Percentiles rank a stretch among this genome's conserved stretches.
Evolutionary conservation across 2,888 invertebrate genomes (phyloP).

Genomic region (Andrena chrysosceles): DNA sequence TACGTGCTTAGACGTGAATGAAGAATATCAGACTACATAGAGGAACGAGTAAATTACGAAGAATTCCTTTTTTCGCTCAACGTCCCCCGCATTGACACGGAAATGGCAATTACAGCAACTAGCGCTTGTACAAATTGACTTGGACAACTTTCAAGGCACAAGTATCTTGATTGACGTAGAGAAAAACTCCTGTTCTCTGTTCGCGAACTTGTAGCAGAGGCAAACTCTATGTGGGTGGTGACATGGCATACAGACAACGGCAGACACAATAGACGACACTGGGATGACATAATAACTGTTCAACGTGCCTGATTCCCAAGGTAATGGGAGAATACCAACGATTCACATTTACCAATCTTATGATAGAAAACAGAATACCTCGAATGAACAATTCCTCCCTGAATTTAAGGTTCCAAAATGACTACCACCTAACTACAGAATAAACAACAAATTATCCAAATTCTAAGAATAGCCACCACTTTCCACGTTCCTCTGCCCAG

Average conservation of each 20-base stretch:
- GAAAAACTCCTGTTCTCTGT: slow-evolving; percentile 3
- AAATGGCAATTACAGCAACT: not conserved
- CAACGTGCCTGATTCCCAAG: not conserved
- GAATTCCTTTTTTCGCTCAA: no score
- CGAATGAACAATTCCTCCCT: not conserved
- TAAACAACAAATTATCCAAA: no score
- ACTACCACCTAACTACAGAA: not conserved
- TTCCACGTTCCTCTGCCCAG: no score
- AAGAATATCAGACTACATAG: not conserved
- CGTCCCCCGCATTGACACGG: not conserved
- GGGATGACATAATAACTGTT: slow-evolving; percentile 12
- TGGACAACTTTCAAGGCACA: not conserved
- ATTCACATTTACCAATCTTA: not conserved
- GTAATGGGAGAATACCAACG: slow-evolving; percentile 6
- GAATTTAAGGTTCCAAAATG: no score
- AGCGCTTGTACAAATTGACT: slow-evolving; percentile 12
- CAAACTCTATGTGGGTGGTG: slow-evolving; percentile 3
- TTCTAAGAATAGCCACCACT: no score
- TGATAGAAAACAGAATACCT: no score
- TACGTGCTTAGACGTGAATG: not conserved
- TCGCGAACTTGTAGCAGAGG: not conserved
- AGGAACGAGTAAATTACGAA: no score
- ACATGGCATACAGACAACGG: slow-evolving; percentile 7
- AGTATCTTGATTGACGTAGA: not conserved
- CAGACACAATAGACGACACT: not conserved